phyloP scores from a whole-genome alignment of 2,797 vertebrate species.

The Centropyge bicolor region DNA sequence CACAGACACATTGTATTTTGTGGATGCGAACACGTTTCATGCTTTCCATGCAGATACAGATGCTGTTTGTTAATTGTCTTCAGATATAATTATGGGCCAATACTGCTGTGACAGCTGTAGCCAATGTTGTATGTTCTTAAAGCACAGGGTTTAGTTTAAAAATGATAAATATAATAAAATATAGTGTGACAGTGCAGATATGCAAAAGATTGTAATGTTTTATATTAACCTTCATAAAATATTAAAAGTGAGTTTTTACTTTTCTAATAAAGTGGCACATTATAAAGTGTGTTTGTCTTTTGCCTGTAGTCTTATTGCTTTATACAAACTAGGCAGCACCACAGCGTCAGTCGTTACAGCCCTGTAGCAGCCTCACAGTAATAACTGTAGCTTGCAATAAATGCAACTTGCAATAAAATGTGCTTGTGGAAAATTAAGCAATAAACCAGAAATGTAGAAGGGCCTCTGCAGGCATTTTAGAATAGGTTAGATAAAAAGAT shows the following conservation, averaged over 20 bases:
- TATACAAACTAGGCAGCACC: not conserved
- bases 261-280: slow-evolving; percentile 91
- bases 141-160: slow-evolving; percentile 85
- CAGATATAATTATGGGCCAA: slow-evolving; percentile 80
- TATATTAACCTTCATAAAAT: slow-evolving; percentile 88
- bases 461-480: not conserved
- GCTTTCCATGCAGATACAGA: slow-evolving; percentile 81
- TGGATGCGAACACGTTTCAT: slow-evolving; percentile 77
- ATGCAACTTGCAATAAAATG: slow-evolving; percentile 37
- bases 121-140: slow-evolving; percentile 83
- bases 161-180: slow-evolving; percentile 77
- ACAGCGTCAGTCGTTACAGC: not conserved
- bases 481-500: slow-evolving; percentile 7
- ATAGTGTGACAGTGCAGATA: slow-evolving; percentile 85
- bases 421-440: slow-evolving; percentile 29
- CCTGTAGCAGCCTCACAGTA: slow-evolving; percentile 13
- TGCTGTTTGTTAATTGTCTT: slow-evolving; percentile 79
- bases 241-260: slow-evolving; percentile 90
- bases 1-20: slow-evolving; percentile 81
- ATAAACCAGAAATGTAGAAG: slow-evolving; percentile 26
- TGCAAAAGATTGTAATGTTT: slow-evolving; percentile 90
- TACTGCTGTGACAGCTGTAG: slow-evolving; percentile 84
- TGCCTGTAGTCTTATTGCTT: slow-evolving; percentile 49
- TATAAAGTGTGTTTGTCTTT: slow-evolving; percentile 68
- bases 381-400: slow-evolving; percentile 36